These are phyloP conservation scores for Tapera naevia DNA, from an alignment of 2,797 vertebrate species.

Conservation along the genomic window DNA sequence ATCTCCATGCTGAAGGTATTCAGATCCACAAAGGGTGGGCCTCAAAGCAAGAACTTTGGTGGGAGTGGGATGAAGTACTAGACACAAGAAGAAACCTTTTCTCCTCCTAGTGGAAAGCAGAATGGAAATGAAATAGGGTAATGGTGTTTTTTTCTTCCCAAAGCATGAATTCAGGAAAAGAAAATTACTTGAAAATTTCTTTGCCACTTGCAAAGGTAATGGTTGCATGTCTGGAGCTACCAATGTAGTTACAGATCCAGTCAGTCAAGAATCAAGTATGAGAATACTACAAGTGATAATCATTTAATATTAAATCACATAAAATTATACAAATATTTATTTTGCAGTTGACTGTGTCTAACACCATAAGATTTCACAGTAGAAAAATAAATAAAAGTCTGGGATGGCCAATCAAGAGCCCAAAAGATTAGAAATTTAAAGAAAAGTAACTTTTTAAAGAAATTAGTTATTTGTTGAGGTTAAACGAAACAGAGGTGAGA, in stretches of 20 bases:
- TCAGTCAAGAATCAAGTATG: conserved; percentile 3
- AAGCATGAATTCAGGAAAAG: background rate
- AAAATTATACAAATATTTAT: background rate
- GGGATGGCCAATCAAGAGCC: background rate
- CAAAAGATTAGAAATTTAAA: background rate
- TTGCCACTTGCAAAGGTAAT: background rate
- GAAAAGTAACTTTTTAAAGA: background rate
- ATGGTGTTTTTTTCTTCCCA: background rate
- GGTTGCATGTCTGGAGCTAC: background rate
- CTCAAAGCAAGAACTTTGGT: background rate
- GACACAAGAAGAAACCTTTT: background rate
- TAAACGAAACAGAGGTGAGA: background rate
- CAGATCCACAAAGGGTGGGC: background rate
- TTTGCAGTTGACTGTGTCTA: background rate
- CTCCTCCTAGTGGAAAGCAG: background rate
- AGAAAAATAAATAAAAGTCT: background rate
- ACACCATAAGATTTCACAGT: background rate
- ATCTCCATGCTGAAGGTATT: rapidly evolving
- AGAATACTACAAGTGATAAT: background rate
- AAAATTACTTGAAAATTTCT: background rate
- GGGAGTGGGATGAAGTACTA: rapidly evolving
- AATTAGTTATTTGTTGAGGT: background rate
- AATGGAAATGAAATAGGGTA: background rate
- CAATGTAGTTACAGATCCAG: background rate
- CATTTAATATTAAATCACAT: background rate